Percentiles rank a stretch among this genome's conserved stretches.
Conservation (phyloP, 37 sponge, comb jelly and placozoan genomes). For the Diacarnus erythraeanus region DNA sequence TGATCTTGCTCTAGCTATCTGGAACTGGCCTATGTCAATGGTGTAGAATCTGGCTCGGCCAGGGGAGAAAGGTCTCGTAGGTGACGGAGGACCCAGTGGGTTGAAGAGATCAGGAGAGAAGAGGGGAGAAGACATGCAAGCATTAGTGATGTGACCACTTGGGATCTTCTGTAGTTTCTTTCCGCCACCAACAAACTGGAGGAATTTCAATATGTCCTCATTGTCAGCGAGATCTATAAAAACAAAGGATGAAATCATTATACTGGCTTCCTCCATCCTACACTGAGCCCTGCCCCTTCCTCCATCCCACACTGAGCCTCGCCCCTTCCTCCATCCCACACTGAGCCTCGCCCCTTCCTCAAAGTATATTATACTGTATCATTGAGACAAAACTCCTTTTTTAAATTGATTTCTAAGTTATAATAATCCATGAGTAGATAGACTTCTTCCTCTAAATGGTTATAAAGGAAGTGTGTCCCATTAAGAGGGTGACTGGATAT, state of each 20-base stretch:
- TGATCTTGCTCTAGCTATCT: constrained; percentile 24
- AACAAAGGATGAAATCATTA: not conserved
- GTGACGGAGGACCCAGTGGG: not conserved
- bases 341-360: not conserved
- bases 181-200: constrained; percentile 2
- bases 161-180: not conserved
- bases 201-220: not conserved
- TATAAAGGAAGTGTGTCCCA: too few species aligned
- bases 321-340: not conserved
- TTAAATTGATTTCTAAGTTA: too few species aligned
- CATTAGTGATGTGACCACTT: not conserved
- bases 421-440: too few species aligned
- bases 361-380: not conserved
- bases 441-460: too few species aligned
- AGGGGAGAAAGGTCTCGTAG: not conserved
- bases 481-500: too few species aligned
- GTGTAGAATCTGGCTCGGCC: not conserved
- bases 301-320: not conserved
- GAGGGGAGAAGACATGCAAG: constrained; percentile 8
- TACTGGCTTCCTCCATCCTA: too few species aligned
- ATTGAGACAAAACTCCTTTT: too few species aligned
- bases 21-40: constrained; percentile 39
- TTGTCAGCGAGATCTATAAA: constrained; percentile 5
- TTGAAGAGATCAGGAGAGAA: not conserved
- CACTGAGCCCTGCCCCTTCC: not conserved